Percentiles rank a stretch among this genome's conserved stretches.
Evolutionary conservation across 2,888 invertebrate species (phyloP).

Genomic region (Galerucella calmariensis): DNA sequence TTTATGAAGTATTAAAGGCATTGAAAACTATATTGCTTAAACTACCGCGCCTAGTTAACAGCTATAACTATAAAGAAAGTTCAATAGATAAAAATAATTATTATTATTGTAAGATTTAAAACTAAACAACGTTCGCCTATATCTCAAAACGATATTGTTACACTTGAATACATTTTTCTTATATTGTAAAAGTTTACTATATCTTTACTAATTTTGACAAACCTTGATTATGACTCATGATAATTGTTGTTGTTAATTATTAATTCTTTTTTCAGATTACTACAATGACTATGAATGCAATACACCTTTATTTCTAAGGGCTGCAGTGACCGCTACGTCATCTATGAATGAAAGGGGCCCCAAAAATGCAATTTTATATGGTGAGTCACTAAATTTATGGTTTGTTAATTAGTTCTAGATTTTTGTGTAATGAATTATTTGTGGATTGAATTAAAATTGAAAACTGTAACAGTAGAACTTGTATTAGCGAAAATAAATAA

Average conservation of each 20-base stretch:
- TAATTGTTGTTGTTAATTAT: constrained; percentile 29
- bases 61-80: constrained; percentile 12
- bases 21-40: constrained; percentile 11
- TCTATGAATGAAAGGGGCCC: constrained; percentile 84
- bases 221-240: constrained; percentile 25
- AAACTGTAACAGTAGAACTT: not conserved
- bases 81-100: not conserved
- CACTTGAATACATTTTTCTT: not conserved
- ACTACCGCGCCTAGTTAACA: constrained; percentile 22
- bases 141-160: too few species aligned
- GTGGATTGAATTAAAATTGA: constrained; percentile 18
- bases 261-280: constrained; percentile 63
- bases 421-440: constrained; percentile 16
- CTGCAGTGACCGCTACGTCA: constrained; percentile 83
- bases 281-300: constrained; percentile 80
- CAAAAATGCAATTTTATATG: constrained; percentile 86
- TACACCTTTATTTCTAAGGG: constrained; percentile 78
- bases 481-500: not conserved
- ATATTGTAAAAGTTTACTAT: not conserved
- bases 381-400: constrained; percentile 69
- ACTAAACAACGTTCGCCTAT: not conserved
- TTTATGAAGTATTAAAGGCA: not conserved
- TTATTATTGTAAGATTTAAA: not conserved
- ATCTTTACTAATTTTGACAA: not conserved
- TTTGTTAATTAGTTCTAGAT: constrained; percentile 15